Evolutionary conservation across 1,140 invertebrate species (phyloP), one percentile per base, ranked within the genome.

Genomic region (Leptinotarsa lineolata): DNA sequence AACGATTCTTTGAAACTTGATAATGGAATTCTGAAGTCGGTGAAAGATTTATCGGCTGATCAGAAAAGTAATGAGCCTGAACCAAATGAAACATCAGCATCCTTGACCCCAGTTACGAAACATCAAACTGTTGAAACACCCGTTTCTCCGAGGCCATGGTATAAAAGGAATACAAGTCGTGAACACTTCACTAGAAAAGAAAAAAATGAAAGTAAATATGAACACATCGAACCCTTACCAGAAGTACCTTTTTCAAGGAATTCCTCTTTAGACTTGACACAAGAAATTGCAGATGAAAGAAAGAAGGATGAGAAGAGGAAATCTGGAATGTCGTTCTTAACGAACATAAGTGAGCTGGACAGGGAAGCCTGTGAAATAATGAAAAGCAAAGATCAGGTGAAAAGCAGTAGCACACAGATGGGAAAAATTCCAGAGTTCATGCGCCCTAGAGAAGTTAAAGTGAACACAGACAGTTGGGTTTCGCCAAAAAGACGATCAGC

Each of bases 281-380:
- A 72, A 85, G 83, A 82, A 81, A 84, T 85, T 81, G 80, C 78
- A 1, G 82, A 80, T 46, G 78, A 78, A 44, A 82, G 82, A 46
- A 82, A 82, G 70, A 81, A 83, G 39, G 83, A 86, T 3, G 84
- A 86, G 12, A 91, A 91, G 79, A 83, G 90, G 24, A 87, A 85
- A 68, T 90, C 89, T 0, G 88, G 89, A 12, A 81, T 91, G 11
- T 91, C 89, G 22, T 87, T 92, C 71, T 82, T 94, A n/a, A 90
- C 91, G 0, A 94, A 92, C 80, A 93, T 94, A 74, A 94, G 92
- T 80, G 92, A 94, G 80, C 84, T 94, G 22, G 93, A 95, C 82
- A 88, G 91, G 79, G 92, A 94, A 85, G 92, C 93, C 2, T 88
- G 89, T 0, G 91, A 92, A 81, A 93, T 94, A 72, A 88, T 94